A percentile compares a stretch with the other conserved stretches of the same genome.
Evolutionary conservation across 1,140 invertebrate genomes (phyloP).

Genomic region (Caenorhabditis elegans): WBcel235 BX284603.4:11287001-11287500

Average conservation of each 20-base stretch:
- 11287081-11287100: conserved; percentile 69
- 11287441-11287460: conserved; percentile 23
- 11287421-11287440: conserved; percentile 11
- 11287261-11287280: no score
- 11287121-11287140: conserved; percentile 29
- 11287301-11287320: no score
- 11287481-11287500: no score
- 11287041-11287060: conserved; percentile 77
- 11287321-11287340: no score
- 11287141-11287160: not conserved
- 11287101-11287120: conserved; percentile 39
- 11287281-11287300: no score
- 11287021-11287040: conserved; percentile 71
- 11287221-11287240: no score
- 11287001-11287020: conserved; percentile 70
- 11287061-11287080: conserved; percentile 78
- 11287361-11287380: not conserved
- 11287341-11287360: no score
- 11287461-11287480: not conserved
- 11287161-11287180: conserved; percentile 10
- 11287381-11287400: not conserved
- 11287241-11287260: no score
- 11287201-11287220: no score
- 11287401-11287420: not conserved
- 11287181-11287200: not conserved